phyloP scores from a whole-genome alignment of 2,113 vertebrate genomes.

The Cyrtonyx montezumae region DNA sequence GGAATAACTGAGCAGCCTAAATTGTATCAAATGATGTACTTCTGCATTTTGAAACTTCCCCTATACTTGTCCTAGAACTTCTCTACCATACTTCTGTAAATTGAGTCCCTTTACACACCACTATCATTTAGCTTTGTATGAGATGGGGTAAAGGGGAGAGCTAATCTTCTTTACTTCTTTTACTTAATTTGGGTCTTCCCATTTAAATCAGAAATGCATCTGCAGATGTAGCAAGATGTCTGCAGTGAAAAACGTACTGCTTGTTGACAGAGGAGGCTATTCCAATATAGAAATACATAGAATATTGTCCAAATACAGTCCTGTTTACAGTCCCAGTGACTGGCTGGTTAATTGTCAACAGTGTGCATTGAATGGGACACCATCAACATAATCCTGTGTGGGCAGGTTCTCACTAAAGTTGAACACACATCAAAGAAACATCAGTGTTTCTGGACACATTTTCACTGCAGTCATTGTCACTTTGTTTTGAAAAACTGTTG shows the following conservation, averaged over 20 bases:
- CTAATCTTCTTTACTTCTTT: not conserved
- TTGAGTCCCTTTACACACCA: not conserved
- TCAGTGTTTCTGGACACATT: accelerated
- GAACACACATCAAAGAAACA: not conserved
- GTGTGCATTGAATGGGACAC: not conserved
- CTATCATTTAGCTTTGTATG: not conserved
- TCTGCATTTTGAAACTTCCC: not conserved
- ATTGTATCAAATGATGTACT: not conserved
- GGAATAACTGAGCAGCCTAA: not conserved
- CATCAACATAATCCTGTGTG: not conserved
- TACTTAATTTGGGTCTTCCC: not conserved
- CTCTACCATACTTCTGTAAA: not conserved
- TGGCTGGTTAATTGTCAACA: not conserved
- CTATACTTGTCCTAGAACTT: not conserved
- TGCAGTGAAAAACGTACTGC: not conserved
- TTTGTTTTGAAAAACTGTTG: not conserved
- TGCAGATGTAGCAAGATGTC: not conserved
- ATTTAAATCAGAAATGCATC: not conserved
- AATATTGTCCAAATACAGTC: not conserved
- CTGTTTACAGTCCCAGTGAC: accelerated
- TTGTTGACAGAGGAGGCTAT: accelerated
- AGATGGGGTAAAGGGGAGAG: too few relatives aligned
- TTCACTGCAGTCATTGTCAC: not conserved
- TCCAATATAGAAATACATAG: too few relatives aligned
- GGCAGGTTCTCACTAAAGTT: not conserved